Percentiles rank a stretch among this genome's conserved stretches.
These are phyloP conservation scores for Andrena camellia DNA, from an alignment of 2,888 invertebrate species.

Conservation along the genomic window DNA sequence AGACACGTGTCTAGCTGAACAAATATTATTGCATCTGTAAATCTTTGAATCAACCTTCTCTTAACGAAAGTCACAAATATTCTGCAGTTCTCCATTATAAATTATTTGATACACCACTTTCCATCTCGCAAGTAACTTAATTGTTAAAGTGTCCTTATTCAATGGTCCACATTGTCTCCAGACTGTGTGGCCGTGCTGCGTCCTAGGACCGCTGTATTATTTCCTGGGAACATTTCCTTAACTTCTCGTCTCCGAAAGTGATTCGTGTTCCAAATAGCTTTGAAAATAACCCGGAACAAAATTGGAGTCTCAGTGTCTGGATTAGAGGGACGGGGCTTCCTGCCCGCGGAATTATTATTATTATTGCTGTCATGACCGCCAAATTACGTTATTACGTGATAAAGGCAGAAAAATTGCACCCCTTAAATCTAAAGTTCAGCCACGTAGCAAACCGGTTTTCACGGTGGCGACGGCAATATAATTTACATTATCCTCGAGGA, in stretches of 20 bases:
- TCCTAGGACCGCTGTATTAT: background rate
- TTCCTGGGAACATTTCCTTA: background rate
- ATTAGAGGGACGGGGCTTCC: background rate
- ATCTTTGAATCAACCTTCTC: background rate
- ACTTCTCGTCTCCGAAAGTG: constrained; percentile 2
- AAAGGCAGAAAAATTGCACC: constrained; percentile 13
- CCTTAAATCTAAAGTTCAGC: background rate
- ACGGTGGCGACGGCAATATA: background rate
- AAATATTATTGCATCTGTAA: background rate
- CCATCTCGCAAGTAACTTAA: background rate
- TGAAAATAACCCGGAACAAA: background rate
- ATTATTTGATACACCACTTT: no score
- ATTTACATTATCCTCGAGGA: constrained; percentile 14
- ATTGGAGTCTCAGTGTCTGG: background rate
- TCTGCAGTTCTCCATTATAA: no score
- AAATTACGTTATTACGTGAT: constrained; percentile 13
- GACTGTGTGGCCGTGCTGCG: background rate
- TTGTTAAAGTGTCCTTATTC: background rate
- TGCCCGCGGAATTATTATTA: constrained; percentile 18
- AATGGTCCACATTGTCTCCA: background rate
- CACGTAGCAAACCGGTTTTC: background rate
- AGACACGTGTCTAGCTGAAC: no score
- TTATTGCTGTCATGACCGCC: background rate
- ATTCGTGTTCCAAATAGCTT: background rate
- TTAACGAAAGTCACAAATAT: no score